phyloP scores from a whole-genome alignment of 2,113 vertebrate species.

The Machaerirhynchus nigripectus region DNA sequence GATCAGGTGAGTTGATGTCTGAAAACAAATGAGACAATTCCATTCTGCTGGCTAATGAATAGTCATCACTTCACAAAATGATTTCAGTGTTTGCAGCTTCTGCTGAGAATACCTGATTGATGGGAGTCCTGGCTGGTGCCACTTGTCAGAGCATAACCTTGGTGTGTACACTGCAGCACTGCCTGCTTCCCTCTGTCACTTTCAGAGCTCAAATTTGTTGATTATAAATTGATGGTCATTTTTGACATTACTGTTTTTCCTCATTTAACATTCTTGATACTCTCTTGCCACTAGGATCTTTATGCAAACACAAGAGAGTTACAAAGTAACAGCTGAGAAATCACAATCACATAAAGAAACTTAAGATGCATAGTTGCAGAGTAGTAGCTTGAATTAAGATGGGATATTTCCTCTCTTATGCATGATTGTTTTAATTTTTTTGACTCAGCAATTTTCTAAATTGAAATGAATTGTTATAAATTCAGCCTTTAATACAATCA shows the following conservation, averaged over 20 bases:
- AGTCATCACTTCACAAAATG: neutral
- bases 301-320: neutral
- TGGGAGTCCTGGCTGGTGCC: neutral
- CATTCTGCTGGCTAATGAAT: neutral
- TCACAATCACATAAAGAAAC: neutral
- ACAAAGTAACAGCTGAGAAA: neutral
- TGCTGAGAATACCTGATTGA: neutral
- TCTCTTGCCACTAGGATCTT: neutral
- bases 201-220: neutral
- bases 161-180: neutral
- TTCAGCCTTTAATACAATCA: neutral
- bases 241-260: neutral
- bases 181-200: neutral
- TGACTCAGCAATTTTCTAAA: neutral
- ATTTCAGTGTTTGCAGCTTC: neutral
- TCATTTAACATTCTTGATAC: neutral
- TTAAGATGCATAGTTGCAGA: neutral
- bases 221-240: neutral
- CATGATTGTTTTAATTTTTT: neutral
- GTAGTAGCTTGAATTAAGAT: neutral
- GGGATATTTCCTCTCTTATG: neutral
- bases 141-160: neutral
- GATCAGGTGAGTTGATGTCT: neutral
- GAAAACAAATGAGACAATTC: neutral
- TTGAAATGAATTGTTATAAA: neutral